A percentile compares a stretch with the other conserved stretches of the same genome.
Conservation (phyloP, 2,888 invertebrate genomes). For the Thereva unica region DNA sequence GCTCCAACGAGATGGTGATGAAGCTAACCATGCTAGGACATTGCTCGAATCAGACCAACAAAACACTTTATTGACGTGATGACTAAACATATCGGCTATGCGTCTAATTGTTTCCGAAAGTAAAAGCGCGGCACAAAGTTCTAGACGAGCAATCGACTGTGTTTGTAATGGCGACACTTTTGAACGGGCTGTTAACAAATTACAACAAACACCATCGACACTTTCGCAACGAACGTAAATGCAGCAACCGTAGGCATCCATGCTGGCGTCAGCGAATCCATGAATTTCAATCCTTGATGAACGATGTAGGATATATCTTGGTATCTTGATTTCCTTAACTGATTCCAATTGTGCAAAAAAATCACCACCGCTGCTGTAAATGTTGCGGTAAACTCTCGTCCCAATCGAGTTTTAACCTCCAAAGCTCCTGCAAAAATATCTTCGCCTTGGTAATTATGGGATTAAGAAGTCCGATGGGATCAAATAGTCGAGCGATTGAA, state of each 20-base stretch:
- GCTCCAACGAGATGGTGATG: not conserved
- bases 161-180: not conserved
- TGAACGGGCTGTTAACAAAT: conserved; percentile 2
- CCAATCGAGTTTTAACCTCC: conserved; percentile 4
- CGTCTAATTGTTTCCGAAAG: conserved; percentile 7
- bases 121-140: conserved; percentile 5
- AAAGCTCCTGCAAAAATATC: conserved; percentile 5
- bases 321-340: not conserved
- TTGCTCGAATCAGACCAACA: conserved; percentile 27
- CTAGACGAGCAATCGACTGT: conserved; percentile 4
- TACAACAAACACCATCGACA: not conserved
- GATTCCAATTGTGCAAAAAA: not conserved
- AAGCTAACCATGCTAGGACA: conserved; percentile 14
- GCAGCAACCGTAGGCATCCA: not conserved
- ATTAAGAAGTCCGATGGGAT: not conserved
- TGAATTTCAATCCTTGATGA: not conserved
- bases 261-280: conserved; percentile 7
- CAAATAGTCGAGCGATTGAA: conserved; percentile 3
- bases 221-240: not conserved
- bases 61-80: not conserved
- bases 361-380: not conserved
- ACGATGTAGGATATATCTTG: not conserved
- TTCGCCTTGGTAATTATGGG: not conserved
- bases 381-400: not conserved
- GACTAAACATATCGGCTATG: not conserved